Conservation (phyloP, 1,140 invertebrate species). For the Aphis craccivora region DNA sequence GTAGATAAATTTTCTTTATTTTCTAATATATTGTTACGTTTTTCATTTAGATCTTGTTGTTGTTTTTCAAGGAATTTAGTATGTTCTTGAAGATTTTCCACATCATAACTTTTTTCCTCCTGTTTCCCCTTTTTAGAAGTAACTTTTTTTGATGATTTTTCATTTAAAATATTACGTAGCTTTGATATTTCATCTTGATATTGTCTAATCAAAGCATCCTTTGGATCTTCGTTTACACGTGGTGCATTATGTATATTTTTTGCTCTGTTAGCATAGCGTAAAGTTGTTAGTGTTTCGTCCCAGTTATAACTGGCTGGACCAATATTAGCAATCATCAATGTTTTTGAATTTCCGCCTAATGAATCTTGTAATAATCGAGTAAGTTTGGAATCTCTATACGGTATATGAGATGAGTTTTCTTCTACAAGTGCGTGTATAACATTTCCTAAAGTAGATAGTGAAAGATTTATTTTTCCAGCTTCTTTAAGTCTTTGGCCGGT, state of each 20-base stretch:
- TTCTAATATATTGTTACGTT: conserved; percentile 59
- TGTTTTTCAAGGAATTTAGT: conserved; percentile 65
- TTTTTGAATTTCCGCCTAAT: conserved; percentile 93
- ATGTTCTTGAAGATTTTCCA: conserved; percentile 55
- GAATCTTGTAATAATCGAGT: conserved; percentile 93
- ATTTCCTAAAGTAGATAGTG: conserved; percentile 90
- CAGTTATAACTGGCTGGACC: conserved; percentile 96
- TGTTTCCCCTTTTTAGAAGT: conserved; percentile 15
- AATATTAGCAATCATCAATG: conserved; percentile 96
- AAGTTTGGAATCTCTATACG: conserved; percentile 93
- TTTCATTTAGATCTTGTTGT: conserved; percentile 63
- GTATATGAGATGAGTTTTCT: conserved; percentile 83
- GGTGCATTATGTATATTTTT: conserved; percentile 97
- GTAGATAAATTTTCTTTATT: conserved; percentile 60
- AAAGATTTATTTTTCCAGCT: conserved; percentile 94
- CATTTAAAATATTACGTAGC: conserved; percentile 46
- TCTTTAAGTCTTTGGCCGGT: conserved; percentile 90
- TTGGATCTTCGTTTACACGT: conserved; percentile 94
- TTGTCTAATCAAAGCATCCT: conserved; percentile 86
- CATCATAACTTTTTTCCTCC: conserved; percentile 56
- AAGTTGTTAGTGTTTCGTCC: conserved; percentile 92
- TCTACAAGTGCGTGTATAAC: conserved; percentile 94
- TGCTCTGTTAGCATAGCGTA: conserved; percentile 91
- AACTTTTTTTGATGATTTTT: conserved; percentile 58
- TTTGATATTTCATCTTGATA: conserved; percentile 82